phyloP scores from a whole-genome alignment of 2,797 vertebrate species.

The Urophycis tenuis region DNA sequence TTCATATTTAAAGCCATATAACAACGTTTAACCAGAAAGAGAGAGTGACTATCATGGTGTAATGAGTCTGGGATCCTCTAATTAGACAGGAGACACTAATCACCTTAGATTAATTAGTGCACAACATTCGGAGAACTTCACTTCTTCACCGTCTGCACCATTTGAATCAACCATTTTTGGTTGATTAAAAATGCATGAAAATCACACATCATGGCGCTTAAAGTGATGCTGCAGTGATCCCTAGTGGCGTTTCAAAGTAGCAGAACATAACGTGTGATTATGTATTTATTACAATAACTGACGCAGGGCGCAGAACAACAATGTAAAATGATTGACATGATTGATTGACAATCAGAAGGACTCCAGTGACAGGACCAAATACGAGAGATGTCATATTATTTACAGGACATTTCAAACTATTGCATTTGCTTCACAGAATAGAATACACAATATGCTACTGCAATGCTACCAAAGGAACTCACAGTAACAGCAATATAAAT shows the following conservation, averaged over 20 bases:
- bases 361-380: slow-evolving; percentile 1
- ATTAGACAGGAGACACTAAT: neutral
- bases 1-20: neutral
- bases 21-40: neutral
- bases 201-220: slow-evolving; percentile 2
- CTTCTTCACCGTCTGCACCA: neutral
- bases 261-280: neutral
- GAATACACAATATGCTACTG: slow-evolving; percentile 48
- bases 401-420: slow-evolving; percentile 43
- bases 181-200: slow-evolving; percentile 6
- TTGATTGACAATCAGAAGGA: neutral
- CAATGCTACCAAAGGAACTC: slow-evolving; percentile 21
- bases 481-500: too few relatives aligned
- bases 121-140: neutral
- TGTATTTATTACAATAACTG: slow-evolving; percentile 4
- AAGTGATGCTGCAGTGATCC: slow-evolving; percentile 39
- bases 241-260: slow-evolving; percentile 39
- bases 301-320: neutral
- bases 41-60: neutral
- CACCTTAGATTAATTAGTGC: neutral
- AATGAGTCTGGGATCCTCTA: neutral
- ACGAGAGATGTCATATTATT: slow-evolving; percentile 36
- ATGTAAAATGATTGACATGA: neutral
- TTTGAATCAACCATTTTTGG: neutral
- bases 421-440: slow-evolving; percentile 22